Evolutionary conservation across 2,888 invertebrate species (phyloP), one percentile per base, ranked within the genome.

Genomic region (Pachycephus smyrnensis): DNA sequence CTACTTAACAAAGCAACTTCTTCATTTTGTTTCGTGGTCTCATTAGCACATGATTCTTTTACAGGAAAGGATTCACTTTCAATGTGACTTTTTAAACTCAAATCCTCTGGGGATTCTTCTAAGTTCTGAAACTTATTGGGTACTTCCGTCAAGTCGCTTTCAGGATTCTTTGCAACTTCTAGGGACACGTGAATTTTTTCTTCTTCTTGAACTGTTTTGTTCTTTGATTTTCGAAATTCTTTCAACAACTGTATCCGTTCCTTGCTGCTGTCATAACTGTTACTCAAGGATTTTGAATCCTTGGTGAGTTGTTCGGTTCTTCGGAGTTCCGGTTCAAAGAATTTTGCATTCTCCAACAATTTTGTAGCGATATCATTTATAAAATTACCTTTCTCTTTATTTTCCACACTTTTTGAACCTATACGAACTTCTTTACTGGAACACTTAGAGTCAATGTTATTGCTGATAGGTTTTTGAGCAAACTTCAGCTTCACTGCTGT

Each of bases 211-310:
- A 55, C 55, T 23, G 23, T 23, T 55, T 55, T 55, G 6, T 55
- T 55, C 55, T 55, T 55, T 55, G 9, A 15, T 69, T 78, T 86
- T 37, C 83, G 82, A 23, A 87, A 88, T 74, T 89, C 85, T 37
- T 80, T 83, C 23, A 89, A 68, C 12, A 87, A 73, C 6, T 84
- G 79, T 35, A 83, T 77, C 30, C 85, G 84, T 71, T 86, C 84
- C 4, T 82, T 77, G 73, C 73, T 79, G 68, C 31, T 79, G 76
- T 31, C 73, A 75, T 37, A 83, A 80, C 30, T 78, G 80, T 69
- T 78, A 81, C 36, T 79, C 79, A 76, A 79, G 37, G 75, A 75
- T 76, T 69, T 55, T 1, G 23, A 55, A 23, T 55, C 55, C 12
- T 71, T 71, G 32, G 71, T 11, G 37, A 71, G 68, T 76, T 37